Percentiles rank a stretch among this genome's conserved stretches.
phyloP scores from a whole-genome alignment of 2,888 invertebrate species.

The Drosophila crucigera region DNA sequence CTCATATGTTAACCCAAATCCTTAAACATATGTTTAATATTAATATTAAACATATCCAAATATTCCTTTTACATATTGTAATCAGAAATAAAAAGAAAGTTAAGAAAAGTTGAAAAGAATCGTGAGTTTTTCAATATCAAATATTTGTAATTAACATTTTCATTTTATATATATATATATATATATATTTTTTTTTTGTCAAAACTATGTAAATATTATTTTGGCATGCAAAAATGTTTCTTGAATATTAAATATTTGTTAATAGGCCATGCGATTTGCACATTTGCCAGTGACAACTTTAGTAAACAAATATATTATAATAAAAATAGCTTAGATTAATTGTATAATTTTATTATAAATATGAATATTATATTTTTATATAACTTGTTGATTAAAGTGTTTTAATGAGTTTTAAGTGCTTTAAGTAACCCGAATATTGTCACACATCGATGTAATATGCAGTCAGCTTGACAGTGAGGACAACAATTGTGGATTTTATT shows the following conservation, averaged over 20 bases:
- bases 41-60: too few relatives aligned
- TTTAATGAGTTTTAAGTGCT: neutral
- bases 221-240: slow-evolving; percentile 17
- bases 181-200: too few relatives aligned
- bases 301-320: neutral
- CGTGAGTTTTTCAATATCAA: too few relatives aligned
- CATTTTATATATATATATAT: too few relatives aligned
- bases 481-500: slow-evolving; percentile 20
- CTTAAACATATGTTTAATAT: too few relatives aligned
- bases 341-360: too few relatives aligned
- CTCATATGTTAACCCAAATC: too few relatives aligned
- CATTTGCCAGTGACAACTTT: slow-evolving; percentile 5
- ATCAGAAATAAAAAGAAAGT: too few relatives aligned
- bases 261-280: slow-evolving; percentile 47
- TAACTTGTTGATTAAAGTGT: neutral
- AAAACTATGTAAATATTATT: slow-evolving; percentile 10
- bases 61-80: too few relatives aligned
- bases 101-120: too few relatives aligned
- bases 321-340: neutral
- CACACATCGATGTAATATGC: slow-evolving; percentile 2
- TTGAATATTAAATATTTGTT: slow-evolving; percentile 35
- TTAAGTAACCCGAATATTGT: neutral
- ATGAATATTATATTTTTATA: neutral
- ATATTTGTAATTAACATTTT: too few relatives aligned
- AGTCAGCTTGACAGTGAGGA: slow-evolving; percentile 14